Base-by-base conservation (phyloP, 2,888 invertebrate genomes). In the Timema podura region DNA sequence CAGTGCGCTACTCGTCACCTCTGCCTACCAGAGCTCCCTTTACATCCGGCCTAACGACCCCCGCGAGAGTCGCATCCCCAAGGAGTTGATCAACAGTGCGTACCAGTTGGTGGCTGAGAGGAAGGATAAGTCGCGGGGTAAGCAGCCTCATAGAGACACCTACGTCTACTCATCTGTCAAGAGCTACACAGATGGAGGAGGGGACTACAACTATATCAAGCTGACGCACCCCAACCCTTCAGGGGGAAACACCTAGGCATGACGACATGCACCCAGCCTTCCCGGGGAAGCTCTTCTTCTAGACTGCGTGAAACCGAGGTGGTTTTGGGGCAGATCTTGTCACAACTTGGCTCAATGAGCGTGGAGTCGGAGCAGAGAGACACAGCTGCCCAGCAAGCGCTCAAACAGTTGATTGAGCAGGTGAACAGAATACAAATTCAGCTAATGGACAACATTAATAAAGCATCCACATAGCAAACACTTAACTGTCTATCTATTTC, bases 11-110 rank as follows among this genome's bases (percentile, higher is more conserved):
- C 80, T 93, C n/a, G 85, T 93, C 7, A 90, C 90, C 57, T 89
- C 91, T 0, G 88, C 90, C 5, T 87, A 89, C 77, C 88, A 91
- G 70, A 88, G 90, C 75, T 86, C 88, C 8, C 85, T 92, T 64
- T 89, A 91, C 73, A 88, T 93, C 74, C 84, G 91, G 68, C 93
- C 93, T 0, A 93, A 93, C 77, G 93, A 94, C 80, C 93, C 93
- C 0, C 82, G 93, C 68, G 93, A 93, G 76, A 89, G 85, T 70
- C 86, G 91, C 77, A 83, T 88, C 76, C 93, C 93, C 0, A 89
- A 88, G 77, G 91, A 93, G 64, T 82, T 93, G 68, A 88, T 93
- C 75, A 83, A 87, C 65, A 88, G 87, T 54, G 86, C 92, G 65
- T 92, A 91, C 80, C 88, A 89, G 77, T 82, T 93, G 77, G 91